Base-by-base conservation (phyloP, 2,113 vertebrate species). In the Athene cunicularia region DNA sequence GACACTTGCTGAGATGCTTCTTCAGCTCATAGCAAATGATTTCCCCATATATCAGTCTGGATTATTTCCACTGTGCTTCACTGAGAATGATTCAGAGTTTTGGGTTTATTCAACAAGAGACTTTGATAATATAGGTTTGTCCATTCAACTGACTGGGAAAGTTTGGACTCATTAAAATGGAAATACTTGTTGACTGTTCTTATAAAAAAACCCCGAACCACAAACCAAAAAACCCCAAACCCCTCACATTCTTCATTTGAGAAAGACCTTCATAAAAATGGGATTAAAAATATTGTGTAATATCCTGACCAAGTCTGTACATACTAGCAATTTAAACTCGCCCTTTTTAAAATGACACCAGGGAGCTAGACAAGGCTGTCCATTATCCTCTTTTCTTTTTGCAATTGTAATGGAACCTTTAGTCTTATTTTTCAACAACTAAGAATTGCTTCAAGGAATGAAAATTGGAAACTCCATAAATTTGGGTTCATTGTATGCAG, bases 211-310 rank as follows among this genome's bases (percentile, higher is more conserved):
- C n/a, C 12, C 5, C 8, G 28, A 41, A 33, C 12, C 22, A 45
- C 30, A 23, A 32, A 8, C 8, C 3, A 24, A 39, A 41, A 84
- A 21, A 30, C 2, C 0, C 6, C 32, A n/a, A 88, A 80, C 58
- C 5, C 6, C 11, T 72, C 68, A 84, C 55, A 59, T 43, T 56
- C n/a, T 68, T 93, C 60, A 59, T 24, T 93, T 87, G 55, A 64
- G 76, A 89, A 94, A 96, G 86, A 91, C 83, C 77, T 97, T 97
- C 77, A 97, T 97, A 97, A 97, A 95, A 97, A 96, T 75, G 93
- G 96, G 97, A 97, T 97, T 97, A 95, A 97, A 96, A 97, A 88
- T 95, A 94, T 39, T 72, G 66, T 95, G 91, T 77, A 95, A 97
- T 97, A 97, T 96, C 91, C 86, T 88, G 84, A 50, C 93, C 74